These are phyloP conservation scores for Mamestra brassicae DNA, from an alignment of 2,888 invertebrate genomes.

Conservation along the genomic window DNA sequence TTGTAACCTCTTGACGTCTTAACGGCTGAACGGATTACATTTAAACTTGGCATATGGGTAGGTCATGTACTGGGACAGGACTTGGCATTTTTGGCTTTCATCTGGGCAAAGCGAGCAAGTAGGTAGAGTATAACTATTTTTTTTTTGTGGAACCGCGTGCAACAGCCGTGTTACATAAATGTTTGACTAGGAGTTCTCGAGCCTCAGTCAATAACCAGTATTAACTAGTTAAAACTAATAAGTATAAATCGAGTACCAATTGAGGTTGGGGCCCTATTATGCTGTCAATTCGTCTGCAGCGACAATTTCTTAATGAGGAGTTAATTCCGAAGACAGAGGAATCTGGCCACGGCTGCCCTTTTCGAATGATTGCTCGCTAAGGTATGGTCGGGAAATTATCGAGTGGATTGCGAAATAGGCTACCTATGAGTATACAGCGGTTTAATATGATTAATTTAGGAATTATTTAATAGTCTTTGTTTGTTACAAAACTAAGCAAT, in stretches of 20 bases:
- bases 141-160: neutral
- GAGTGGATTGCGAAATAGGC: constrained; percentile 31
- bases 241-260: constrained; percentile 59
- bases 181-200: constrained; percentile 10
- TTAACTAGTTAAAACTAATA: constrained; percentile 58
- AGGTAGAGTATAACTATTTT: too few relatives aligned
- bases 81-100: too few relatives aligned
- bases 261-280: constrained; percentile 59
- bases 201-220: constrained; percentile 55
- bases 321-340: constrained; percentile 63
- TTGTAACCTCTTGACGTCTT: too few relatives aligned
- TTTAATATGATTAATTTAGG: constrained; percentile 6
- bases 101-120: too few relatives aligned
- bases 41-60: too few relatives aligned
- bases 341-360: constrained; percentile 59
- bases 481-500: neutral
- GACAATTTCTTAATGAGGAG: constrained; percentile 68
- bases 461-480: constrained; percentile 13
- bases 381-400: constrained; percentile 53
- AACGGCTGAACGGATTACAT: too few relatives aligned
- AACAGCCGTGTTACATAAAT: neutral
- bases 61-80: too few relatives aligned
- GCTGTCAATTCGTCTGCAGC: constrained; percentile 63
- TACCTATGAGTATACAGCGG: neutral
- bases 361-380: constrained; percentile 50